phyloP scores from a whole-genome alignment of 2,797 vertebrate species.

The Triplophysa yarkandensis region DNA sequence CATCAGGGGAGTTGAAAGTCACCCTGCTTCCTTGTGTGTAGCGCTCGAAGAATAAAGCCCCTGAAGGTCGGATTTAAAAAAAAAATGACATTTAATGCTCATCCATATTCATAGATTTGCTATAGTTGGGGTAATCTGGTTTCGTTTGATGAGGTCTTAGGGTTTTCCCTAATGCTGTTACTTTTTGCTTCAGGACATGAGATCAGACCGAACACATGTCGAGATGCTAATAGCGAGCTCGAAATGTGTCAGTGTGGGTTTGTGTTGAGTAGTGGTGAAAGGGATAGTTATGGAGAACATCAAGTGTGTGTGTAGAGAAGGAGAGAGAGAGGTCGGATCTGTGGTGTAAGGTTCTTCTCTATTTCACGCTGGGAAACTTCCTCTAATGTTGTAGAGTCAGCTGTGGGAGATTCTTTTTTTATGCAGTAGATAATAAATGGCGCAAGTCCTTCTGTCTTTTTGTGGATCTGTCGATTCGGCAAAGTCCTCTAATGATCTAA shows the following conservation, averaged over 20 bases:
- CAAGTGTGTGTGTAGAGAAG: not conserved
- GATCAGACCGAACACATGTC: constrained; percentile 48
- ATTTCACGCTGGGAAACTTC: constrained; percentile 26
- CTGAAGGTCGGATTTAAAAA: constrained; percentile 65
- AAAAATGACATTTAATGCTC: constrained; percentile 70
- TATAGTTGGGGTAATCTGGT: constrained; percentile 71
- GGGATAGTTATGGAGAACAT: not conserved
- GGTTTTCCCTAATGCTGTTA: constrained; percentile 61
- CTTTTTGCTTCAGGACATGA: constrained; percentile 65
- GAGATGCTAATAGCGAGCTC: constrained; percentile 48
- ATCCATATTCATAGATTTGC: constrained; percentile 75
- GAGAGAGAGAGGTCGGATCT: constrained; percentile 5
- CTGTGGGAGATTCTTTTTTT: constrained; percentile 25
- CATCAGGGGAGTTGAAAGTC: constrained; percentile 70
- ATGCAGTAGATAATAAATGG: constrained; percentile 1
- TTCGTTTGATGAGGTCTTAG: constrained; percentile 71
- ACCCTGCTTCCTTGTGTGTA: constrained; percentile 66
- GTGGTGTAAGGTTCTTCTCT: not conserved
- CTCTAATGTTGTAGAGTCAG: constrained; percentile 12
- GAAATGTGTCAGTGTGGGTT: constrained; percentile 10
- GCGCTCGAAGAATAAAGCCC: constrained; percentile 69
- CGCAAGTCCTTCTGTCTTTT: not conserved
- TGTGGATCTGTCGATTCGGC: constrained; percentile 13
- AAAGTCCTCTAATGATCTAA: not conserved
- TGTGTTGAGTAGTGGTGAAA: constrained; percentile 26